Percentiles rank a stretch among this genome's conserved stretches.
These are phyloP conservation scores for Limnephilus lunatus DNA, from an alignment of 2,888 invertebrate genomes.

Conservation along the genomic window DNA sequence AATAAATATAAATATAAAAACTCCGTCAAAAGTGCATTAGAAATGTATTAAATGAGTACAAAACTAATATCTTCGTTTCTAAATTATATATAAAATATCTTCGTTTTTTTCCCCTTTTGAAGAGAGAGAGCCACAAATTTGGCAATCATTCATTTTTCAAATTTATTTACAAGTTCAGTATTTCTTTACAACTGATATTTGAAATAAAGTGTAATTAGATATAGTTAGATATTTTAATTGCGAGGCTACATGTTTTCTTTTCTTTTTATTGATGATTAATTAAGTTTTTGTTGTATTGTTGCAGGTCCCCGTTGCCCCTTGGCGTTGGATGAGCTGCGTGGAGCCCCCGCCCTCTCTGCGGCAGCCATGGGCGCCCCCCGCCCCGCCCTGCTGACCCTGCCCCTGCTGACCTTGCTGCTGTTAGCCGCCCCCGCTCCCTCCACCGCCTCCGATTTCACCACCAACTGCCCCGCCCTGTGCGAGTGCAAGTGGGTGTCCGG, in stretches of 20 bases:
- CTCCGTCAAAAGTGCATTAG: too few relatives aligned
- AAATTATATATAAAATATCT: background rate
- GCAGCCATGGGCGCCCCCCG: conserved; percentile 50
- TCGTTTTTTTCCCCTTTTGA: background rate
- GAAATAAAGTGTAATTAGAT: background rate
- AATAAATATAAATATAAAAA: too few relatives aligned
- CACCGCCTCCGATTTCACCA: conserved; percentile 71
- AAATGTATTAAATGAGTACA: too few relatives aligned
- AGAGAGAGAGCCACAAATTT: too few relatives aligned
- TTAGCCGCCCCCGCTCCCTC: conserved; percentile 67
- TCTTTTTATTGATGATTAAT: background rate
- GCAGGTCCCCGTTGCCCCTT: conserved; percentile 35
- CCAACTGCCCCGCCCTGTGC: conserved; percentile 82
- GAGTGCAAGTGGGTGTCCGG: conserved; percentile 92
- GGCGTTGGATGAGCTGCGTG: conserved; percentile 51
- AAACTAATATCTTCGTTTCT: too few relatives aligned
- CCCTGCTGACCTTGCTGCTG: conserved; percentile 41
- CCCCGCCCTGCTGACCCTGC: conserved; percentile 9
- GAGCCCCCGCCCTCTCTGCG: background rate
- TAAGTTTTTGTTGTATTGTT: conserved; percentile 39
- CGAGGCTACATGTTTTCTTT: background rate
- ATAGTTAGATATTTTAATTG: background rate
- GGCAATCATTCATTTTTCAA: background rate
- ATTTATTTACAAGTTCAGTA: background rate
- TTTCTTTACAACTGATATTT: background rate